Evolutionary conservation across 2,797 vertebrate genomes (phyloP), one percentile per base, ranked within the genome.

Genomic region (Gymnodraco acuticeps): DNA sequence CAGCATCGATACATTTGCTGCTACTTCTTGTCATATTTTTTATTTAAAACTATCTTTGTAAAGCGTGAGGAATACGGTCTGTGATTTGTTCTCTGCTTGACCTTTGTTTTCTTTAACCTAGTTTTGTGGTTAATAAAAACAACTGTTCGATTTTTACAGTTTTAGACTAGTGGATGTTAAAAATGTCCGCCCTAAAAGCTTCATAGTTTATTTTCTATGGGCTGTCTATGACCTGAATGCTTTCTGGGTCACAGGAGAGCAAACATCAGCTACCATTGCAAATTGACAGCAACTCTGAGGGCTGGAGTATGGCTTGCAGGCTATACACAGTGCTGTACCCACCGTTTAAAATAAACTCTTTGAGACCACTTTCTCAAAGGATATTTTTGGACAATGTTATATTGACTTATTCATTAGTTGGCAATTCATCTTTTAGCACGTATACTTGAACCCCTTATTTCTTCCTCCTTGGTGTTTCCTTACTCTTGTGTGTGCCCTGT

Each of bases 1-100:
- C 75, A 63, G 33, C 20, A 76, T 72, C 41, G 45, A 66, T n/a
- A 78, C 56, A 77, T 58, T 43, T 2, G 12, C 45, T 52, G 46
- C 23, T 20, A 59, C 58, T 41, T 53, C 15, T 47, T 50, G 51
- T 38, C 13, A n/a, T 20, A 20, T 59, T 31, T 73, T 14, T 52
- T 42, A 50, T 10, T 10, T 27, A 0, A 1, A 62, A 17, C 2
- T 15, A 33, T n/a, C 23, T 52, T 0, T 1, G 4, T 56, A 8
- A 3, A 53, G 16, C n/a, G 43, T 50, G 38, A 70, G 1, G 12
- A 19, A 15, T 64, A 55, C 7, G 12, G 58, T 16, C 60, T 55
- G 19, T 15, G 43, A 63, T 8, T 0, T 15, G 20, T 73, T 4
- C 46, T 64, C 43, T 5, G 38, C 10, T 45, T 52, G 41, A 59